phyloP scores from a whole-genome alignment of 2,797 vertebrate genomes.

The Poliocrania exsul region DNA sequence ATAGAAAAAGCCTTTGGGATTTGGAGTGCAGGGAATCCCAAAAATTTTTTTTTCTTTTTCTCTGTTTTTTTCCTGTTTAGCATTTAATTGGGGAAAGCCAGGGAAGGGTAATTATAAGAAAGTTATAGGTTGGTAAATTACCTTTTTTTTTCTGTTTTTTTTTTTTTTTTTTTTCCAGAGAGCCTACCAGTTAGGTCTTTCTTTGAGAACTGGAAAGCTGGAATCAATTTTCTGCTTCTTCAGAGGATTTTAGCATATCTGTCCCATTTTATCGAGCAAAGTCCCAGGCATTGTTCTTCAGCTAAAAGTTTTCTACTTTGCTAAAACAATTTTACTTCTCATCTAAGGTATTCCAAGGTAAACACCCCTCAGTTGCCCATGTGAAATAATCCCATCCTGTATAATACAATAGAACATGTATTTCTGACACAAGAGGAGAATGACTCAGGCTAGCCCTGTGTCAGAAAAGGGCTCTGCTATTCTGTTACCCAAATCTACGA shows the following conservation, averaged over 20 bases:
- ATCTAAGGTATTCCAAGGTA: background rate
- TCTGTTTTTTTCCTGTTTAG: background rate
- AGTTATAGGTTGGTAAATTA: background rate
- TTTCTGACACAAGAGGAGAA: background rate
- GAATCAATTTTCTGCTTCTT: background rate
- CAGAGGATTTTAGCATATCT: background rate
- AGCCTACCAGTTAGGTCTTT: background rate
- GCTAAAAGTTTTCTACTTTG: background rate
- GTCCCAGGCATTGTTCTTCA: background rate
- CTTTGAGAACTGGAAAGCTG: background rate
- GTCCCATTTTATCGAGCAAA: background rate
- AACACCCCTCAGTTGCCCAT: background rate
- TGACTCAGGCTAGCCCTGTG: background rate
- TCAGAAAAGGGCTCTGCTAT: background rate
- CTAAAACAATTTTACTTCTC: background rate
- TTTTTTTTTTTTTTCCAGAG: background rate
- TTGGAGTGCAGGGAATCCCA: background rate
- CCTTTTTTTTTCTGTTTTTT: background rate
- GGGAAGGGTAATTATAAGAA: background rate
- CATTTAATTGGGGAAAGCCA: background rate
- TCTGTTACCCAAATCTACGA: background rate
- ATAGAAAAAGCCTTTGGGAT: background rate
- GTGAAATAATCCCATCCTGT: background rate
- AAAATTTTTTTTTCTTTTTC: background rate
- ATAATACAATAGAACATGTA: accelerated